Percentiles rank a stretch among this genome's conserved stretches.
These are phyloP conservation scores for Cataglyphis rosenhaueri DNA, from an alignment of 2,888 invertebrate genomes.

Conservation along the genomic window DNA sequence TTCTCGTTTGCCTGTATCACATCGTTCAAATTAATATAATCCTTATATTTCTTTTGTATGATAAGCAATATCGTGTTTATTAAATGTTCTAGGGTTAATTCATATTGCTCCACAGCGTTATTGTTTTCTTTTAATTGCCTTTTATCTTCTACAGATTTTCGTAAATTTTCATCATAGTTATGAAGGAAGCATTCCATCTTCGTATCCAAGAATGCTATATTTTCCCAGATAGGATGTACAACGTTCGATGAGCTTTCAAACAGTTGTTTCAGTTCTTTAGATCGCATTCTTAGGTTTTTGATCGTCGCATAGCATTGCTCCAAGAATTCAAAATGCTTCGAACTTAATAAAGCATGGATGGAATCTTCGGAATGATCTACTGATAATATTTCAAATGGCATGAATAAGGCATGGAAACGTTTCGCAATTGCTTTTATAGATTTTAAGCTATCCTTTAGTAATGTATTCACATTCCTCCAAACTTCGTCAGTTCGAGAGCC, in stretches of 20 bases:
- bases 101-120: conserved; percentile 78
- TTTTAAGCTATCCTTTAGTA: conserved; percentile 72
- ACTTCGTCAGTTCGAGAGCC: conserved; percentile 75
- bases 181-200: conserved; percentile 63
- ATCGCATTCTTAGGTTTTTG: conserved; percentile 58
- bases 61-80: conserved; percentile 87
- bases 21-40: conserved; percentile 78
- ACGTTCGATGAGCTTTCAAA: conserved; percentile 65
- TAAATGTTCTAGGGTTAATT: conserved; percentile 84
- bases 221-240: conserved; percentile 79
- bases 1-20: conserved; percentile 20
- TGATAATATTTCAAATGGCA: conserved; percentile 12
- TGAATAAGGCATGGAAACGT: conserved; percentile 6
- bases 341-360: conserved; percentile 61
- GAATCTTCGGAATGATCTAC: neutral
- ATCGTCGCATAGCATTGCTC: conserved; percentile 68
- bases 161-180: conserved; percentile 75
- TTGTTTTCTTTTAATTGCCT: conserved; percentile 79
- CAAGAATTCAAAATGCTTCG: conserved; percentile 74
- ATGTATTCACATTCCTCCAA: conserved; percentile 74
- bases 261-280: conserved; percentile 63
- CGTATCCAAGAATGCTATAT: conserved; percentile 70
- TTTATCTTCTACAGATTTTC: conserved; percentile 80
- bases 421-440: conserved; percentile 56
- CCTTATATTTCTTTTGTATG: conserved; percentile 88